phyloP scores from a whole-genome alignment of 2,797 vertebrate species.

The Masticophis lateralis region DNA sequence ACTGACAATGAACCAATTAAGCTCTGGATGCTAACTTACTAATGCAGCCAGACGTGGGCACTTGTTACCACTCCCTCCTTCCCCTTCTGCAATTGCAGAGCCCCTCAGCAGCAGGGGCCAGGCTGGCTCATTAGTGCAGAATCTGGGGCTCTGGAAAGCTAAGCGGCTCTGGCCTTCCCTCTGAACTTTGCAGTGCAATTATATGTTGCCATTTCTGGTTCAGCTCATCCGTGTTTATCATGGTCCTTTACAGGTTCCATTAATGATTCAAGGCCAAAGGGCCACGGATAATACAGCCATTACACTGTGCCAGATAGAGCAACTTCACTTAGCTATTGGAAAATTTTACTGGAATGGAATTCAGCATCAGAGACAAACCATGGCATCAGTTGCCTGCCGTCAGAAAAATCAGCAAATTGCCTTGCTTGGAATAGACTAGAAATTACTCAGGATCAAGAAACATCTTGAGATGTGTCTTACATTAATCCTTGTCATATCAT shows the following conservation, averaged over 20 bases:
- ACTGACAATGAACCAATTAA: slow-evolving; percentile 28
- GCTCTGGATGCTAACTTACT: slow-evolving; percentile 1
- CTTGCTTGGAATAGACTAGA: not conserved
- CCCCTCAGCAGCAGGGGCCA: not conserved
- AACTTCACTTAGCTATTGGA: not conserved
- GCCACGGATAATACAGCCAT: not conserved
- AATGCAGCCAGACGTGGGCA: not conserved
- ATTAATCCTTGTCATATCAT: not conserved
- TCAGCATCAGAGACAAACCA: not conserved
- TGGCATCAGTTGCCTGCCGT: not conserved
- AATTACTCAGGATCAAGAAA: not conserved
- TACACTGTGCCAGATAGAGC: not conserved
- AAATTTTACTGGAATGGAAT: slow-evolving; percentile 23
- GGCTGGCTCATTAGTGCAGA: slow-evolving; percentile 15
- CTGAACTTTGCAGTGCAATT: slow-evolving; percentile 22
- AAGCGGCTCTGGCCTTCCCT: not conserved
- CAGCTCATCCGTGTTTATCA: not conserved
- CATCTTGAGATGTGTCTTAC: not conserved
- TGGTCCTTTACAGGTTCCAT: not conserved
- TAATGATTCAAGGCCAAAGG: not conserved
- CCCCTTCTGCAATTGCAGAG: not conserved
- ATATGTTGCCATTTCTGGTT: slow-evolving; percentile 25
- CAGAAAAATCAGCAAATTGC: not conserved
- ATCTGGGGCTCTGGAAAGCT: not conserved
- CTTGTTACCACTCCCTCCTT: not conserved